phyloP scores from a whole-genome alignment of 2,113 vertebrate species.

The Diphyllodes magnificus region DNA sequence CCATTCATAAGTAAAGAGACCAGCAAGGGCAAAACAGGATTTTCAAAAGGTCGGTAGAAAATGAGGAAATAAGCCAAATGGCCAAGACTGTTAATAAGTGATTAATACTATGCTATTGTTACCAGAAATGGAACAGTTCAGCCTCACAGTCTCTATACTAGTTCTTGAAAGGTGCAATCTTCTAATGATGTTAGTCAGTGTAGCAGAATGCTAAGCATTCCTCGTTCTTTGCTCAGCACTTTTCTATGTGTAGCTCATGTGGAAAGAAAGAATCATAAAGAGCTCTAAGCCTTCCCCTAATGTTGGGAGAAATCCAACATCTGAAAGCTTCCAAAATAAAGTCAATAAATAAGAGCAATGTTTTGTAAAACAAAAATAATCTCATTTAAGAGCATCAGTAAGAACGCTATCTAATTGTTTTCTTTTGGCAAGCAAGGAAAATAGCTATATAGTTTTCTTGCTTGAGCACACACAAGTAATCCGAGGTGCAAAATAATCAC shows the following conservation, averaged over 20 bases:
- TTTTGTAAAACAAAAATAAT: neutral
- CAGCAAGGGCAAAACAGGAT: neutral
- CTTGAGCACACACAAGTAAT: slow-evolving; percentile 25
- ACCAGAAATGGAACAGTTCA: neutral
- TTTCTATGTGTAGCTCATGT: neutral
- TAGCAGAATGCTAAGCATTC: neutral
- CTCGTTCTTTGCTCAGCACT: neutral
- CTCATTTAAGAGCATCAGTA: neutral
- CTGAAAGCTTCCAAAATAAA: slow-evolving; percentile 4
- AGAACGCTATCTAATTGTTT: neutral
- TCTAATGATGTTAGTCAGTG: neutral
- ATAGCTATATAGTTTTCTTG: slow-evolving; percentile 12
- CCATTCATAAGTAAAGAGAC: neutral
- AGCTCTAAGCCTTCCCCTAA: neutral
- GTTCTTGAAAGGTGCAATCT: neutral
- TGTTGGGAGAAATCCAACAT: neutral
- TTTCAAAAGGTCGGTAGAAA: neutral
- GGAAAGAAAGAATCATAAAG: neutral
- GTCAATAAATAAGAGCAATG: neutral
- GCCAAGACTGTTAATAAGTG: neutral
- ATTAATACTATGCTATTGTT: neutral
- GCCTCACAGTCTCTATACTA: neutral
- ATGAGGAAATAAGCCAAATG: neutral
- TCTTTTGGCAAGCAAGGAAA: neutral
- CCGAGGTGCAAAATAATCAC: neutral